Evolutionary conservation across 1,140 invertebrate species (phyloP).

Genomic region (Sesamia nonagrioides): DNA sequence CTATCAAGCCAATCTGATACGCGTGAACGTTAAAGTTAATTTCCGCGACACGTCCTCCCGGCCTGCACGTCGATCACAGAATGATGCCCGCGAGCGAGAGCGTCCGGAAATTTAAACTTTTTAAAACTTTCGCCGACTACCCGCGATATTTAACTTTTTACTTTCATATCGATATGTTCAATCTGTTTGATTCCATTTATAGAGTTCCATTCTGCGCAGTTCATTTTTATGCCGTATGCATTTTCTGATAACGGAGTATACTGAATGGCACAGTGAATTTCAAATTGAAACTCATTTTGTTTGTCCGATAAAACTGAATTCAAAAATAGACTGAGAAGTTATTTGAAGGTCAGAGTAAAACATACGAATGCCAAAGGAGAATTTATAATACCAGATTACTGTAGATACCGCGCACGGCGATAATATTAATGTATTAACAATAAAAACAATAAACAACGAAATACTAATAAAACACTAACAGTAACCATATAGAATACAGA

Average conservation of each 20-base stretch:
- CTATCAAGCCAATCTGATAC: constrained; percentile 38
- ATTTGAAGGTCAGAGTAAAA: background rate
- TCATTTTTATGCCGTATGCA: background rate
- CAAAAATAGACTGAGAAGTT: background rate
- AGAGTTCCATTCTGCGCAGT: background rate
- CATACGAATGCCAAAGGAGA: background rate
- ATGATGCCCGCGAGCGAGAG: constrained; percentile 26
- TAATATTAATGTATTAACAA: background rate
- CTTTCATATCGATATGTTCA: constrained; percentile 31
- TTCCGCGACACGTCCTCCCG: constrained; percentile 44
- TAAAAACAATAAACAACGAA: background rate
- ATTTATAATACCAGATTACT: constrained; percentile 3
- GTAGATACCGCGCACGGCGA: background rate
- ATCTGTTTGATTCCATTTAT: constrained; percentile 29
- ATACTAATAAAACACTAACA: constrained; percentile 6
- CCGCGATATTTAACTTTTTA: constrained; percentile 37
- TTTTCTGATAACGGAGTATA: background rate
- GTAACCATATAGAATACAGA: too few species aligned
- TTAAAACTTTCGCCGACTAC: constrained; percentile 49
- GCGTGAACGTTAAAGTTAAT: constrained; percentile 48
- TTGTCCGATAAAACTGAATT: too few species aligned
- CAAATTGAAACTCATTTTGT: too few species aligned
- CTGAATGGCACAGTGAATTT: background rate
- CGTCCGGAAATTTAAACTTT: constrained; percentile 49
- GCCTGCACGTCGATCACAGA: constrained; percentile 38